These are phyloP conservation scores for Spicauda simplicius DNA, from an alignment of 2,888 invertebrate species.

Conservation along the genomic window DNA sequence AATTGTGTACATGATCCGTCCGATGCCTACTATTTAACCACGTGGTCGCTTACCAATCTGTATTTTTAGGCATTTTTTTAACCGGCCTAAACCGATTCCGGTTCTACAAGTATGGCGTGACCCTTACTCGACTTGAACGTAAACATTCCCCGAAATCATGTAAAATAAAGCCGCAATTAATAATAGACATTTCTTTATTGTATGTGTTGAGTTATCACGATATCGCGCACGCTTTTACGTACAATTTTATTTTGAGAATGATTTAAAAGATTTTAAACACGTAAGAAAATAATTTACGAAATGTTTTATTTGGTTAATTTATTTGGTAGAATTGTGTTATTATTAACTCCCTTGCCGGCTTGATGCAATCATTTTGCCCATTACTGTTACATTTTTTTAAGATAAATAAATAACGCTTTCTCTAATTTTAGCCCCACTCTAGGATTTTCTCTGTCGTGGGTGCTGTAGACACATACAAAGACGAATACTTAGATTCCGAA, in stretches of 20 bases:
- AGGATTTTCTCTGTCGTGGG: too few relatives aligned
- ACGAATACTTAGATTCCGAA: too few relatives aligned
- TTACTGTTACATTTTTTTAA: too few relatives aligned
- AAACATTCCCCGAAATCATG: neutral
- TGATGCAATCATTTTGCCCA: too few relatives aligned
- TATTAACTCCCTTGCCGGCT: too few relatives aligned
- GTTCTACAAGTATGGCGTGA: neutral
- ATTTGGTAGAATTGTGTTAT: neutral
- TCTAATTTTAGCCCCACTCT: too few relatives aligned
- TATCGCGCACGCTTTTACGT: constrained; percentile 50
- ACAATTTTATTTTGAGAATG: neutral
- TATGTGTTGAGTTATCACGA: constrained; percentile 8
- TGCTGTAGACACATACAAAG: too few relatives aligned
- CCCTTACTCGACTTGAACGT: neutral
- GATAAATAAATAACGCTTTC: too few relatives aligned
- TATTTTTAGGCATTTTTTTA: too few relatives aligned
- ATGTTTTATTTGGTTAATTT: neutral
- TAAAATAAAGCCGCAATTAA: constrained; percentile 4
- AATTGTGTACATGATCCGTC: too few relatives aligned
- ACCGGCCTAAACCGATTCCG: neutral
- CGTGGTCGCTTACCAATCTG: too few relatives aligned
- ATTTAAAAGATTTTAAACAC: neutral
- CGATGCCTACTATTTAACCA: too few relatives aligned
- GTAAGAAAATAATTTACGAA: neutral
- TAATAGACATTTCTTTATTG: constrained; percentile 3